Evolutionary conservation across 1,140 invertebrate genomes (phyloP), one percentile per base, ranked within the genome.

Genomic region (Apolygus lucorum): DNA sequence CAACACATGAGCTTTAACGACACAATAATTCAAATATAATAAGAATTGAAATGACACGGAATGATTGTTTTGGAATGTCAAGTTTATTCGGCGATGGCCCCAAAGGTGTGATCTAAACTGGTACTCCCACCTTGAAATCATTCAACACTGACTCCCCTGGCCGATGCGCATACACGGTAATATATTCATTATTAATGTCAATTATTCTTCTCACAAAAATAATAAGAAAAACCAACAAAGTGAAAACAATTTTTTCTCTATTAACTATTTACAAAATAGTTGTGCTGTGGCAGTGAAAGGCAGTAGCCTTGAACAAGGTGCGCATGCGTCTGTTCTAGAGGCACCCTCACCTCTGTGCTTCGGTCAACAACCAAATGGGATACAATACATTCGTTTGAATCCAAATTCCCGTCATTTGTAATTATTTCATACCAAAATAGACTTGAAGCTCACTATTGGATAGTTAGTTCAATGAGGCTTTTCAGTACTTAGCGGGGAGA

Each of bases 241-340:
- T n/a, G 4, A 8, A 42, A 42, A 42, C 34, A 17, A 42, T 4
- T 4, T 4, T 42, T 42, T 42, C 34, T 42, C 34, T 42, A 42
- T 42, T 4, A 42, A 64, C 68, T 69, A 69, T 69, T 28, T 69
- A 69, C 52, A 49, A 70, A n/a, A 54, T 68, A 72, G 69, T 74
- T 74, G 73, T 74, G 73, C 73, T 65, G 69, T 74, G 73, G 73
- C 73, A 74, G 73, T 74, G 73, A 71, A 68, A 70, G 72, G 73
- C 69, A 67, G 28, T 67, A 52, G 63, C 64, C 67, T 66, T 65
- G 67, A 69, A 70, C 68, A 68, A 59, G 59, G 68, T 70, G 66
- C 64, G 28, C 25, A 28, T 25, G 28, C 34, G 27, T 66, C 64
- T 59, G 54, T 59, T 59, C 11, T 14, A 59, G 22, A 59, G 22